These are phyloP conservation scores for Halichondria panicea DNA, from an alignment of 37 sponge, comb jelly and placozoan species.

Conservation along the genomic window DNA sequence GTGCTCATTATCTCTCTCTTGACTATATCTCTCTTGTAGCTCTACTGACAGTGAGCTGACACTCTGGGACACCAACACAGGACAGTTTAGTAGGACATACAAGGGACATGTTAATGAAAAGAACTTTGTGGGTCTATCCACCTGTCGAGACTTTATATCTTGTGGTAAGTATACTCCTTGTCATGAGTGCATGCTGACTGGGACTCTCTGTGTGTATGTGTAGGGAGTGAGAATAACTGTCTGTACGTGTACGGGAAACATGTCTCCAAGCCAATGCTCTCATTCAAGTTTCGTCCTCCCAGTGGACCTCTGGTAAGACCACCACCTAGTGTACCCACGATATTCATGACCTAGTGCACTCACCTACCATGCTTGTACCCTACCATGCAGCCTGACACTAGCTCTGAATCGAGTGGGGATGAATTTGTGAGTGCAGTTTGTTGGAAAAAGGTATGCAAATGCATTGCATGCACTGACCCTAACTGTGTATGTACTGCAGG, in stretches of 20 bases:
- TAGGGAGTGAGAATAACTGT: conserved; percentile 86
- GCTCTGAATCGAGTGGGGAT: background rate
- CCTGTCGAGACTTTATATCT: conserved; percentile 64
- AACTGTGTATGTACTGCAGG: too few relatives aligned
- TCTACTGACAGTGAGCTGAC: conserved; percentile 90
- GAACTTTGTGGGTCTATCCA: conserved; percentile 89
- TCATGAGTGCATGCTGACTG: background rate
- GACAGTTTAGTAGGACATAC: conserved; percentile 31
- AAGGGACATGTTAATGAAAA: conserved; percentile 85
- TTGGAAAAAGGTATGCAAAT: conserved; percentile 69
- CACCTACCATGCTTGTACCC: too few relatives aligned
- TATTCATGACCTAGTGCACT: too few relatives aligned
- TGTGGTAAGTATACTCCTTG: conserved; percentile 64
- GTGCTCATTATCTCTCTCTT: too few relatives aligned
- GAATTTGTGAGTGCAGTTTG: conserved; percentile 74
- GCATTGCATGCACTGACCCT: too few relatives aligned
- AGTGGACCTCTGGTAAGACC: conserved; percentile 65
- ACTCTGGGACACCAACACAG: conserved; percentile 61
- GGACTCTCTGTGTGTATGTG: background rate
- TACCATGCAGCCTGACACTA: background rate
- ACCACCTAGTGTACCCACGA: background rate
- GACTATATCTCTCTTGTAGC: too few relatives aligned
- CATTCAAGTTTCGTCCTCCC: conserved; percentile 48
- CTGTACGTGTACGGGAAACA: conserved; percentile 73
- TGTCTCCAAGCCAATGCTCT: conserved; percentile 62